These are phyloP conservation scores for Pedicia rivosa DNA, from an alignment of 2,888 invertebrate genomes.

Conservation along the genomic window DNA sequence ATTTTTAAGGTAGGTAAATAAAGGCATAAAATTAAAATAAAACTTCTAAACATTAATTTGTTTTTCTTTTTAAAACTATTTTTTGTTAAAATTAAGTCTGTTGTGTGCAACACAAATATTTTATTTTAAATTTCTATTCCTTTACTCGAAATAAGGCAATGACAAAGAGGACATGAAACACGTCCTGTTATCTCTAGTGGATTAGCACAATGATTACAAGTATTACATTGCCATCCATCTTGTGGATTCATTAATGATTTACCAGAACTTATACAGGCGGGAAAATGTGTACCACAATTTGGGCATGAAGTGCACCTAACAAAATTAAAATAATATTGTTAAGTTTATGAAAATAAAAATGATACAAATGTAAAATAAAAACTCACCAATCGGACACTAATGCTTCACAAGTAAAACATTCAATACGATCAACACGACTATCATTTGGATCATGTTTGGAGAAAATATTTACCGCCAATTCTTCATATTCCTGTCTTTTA, in stretches of 20 bases:
- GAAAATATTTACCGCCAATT: slow-evolving; percentile 81
- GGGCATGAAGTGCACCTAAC: slow-evolving; percentile 55
- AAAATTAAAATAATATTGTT: slow-evolving; percentile 2
- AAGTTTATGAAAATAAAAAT: slow-evolving; percentile 1
- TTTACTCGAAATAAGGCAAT: slow-evolving; percentile 25
- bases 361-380: slow-evolving; percentile 8
- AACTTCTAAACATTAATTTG: no score
- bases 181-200: slow-evolving; percentile 69
- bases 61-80: no score
- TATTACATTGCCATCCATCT: slow-evolving; percentile 52
- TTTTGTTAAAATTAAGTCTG: no score
- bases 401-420: slow-evolving; percentile 69
- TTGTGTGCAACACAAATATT: no score
- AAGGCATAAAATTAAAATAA: no score
- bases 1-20: no score
- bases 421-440: slow-evolving; percentile 45
- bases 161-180: slow-evolving; percentile 83
- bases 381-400: slow-evolving; percentile 69
- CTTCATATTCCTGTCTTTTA: slow-evolving; percentile 46
- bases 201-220: slow-evolving; percentile 69
- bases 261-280: slow-evolving; percentile 72
- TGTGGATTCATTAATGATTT: slow-evolving; percentile 52
- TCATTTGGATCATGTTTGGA: slow-evolving; percentile 75
- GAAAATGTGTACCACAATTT: slow-evolving; percentile 60
- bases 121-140: no score